Conservation (phyloP, 2,888 invertebrate genomes). For the Ashinkailepas kermadecensis region DNA sequence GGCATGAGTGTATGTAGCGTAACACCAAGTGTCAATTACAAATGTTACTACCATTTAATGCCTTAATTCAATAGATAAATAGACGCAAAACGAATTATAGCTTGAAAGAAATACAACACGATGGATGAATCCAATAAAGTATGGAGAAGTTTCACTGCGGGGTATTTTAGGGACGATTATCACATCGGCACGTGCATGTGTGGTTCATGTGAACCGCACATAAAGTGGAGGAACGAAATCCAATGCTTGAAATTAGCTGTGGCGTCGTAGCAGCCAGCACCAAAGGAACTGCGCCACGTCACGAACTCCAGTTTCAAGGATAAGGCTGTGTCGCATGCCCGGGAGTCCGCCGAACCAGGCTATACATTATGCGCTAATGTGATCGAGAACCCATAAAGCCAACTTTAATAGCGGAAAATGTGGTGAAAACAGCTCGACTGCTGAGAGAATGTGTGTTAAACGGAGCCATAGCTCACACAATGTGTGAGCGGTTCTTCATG, state of each 20-base stretch:
- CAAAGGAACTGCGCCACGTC: not conserved
- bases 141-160: too few species aligned
- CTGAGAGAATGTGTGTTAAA: slow-evolving; percentile 2
- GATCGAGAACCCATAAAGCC: slow-evolving; percentile 19
- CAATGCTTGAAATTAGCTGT: not conserved
- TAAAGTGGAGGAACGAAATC: not conserved
- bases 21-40: too few species aligned
- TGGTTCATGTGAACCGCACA: not conserved
- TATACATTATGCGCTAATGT: not conserved
- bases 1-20: too few species aligned
- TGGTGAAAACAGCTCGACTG: not conserved
- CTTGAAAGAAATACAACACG: too few species aligned
- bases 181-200: too few species aligned
- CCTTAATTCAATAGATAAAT: too few species aligned
- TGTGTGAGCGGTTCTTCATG: not conserved
- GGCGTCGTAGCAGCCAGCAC: not conserved
- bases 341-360: not conserved
- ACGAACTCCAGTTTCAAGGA: not conserved
- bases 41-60: too few species aligned
- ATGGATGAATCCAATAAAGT: too few species aligned
- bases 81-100: too few species aligned
- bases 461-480: not conserved
- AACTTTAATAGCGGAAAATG: not conserved
- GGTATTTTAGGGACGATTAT: too few species aligned
- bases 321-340: not conserved